Percentiles rank a stretch among this genome's conserved stretches.
Conservation (phyloP, 1,140 invertebrate genomes). For the Drosophila aff. region DNA sequence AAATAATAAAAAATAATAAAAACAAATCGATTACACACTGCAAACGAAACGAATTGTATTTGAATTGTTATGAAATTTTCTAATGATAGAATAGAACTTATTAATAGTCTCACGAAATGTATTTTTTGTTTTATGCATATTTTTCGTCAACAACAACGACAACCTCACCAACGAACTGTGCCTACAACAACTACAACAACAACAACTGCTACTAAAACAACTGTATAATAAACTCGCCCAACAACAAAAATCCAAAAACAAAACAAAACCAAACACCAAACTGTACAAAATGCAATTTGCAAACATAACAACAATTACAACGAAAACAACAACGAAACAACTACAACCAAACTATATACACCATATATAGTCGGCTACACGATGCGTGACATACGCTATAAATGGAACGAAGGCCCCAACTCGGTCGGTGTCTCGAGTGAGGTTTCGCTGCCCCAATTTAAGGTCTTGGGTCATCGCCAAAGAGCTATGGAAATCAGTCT, state of each 20-base stretch:
- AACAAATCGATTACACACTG: constrained; percentile 16
- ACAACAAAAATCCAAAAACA: constrained; percentile 38
- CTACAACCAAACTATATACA: constrained; percentile 51
- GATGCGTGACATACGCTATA: constrained; percentile 98
- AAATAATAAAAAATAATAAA: neutral
- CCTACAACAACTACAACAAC: constrained; percentile 54
- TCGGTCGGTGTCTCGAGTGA: constrained; percentile 96
- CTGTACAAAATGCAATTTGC: constrained; percentile 48
- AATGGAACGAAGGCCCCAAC: constrained; percentile 96
- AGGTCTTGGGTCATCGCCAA: constrained; percentile 95
- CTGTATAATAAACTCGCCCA: constrained; percentile 46
- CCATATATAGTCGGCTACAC: constrained; percentile 95
- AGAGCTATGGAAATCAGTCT: constrained; percentile 96
- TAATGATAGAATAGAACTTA: constrained; percentile 59
- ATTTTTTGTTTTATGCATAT: constrained; percentile 84
- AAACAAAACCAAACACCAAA: constrained; percentile 44
- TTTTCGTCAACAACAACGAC: constrained; percentile 76
- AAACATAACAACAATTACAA: constrained; percentile 47
- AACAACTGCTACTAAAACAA: constrained; percentile 45
- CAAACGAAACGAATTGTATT: constrained; percentile 42
- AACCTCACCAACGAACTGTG: constrained; percentile 70
- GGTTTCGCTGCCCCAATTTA: constrained; percentile 97
- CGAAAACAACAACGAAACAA: constrained; percentile 27
- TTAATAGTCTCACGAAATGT: constrained; percentile 85
- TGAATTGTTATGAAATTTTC: constrained; percentile 53